Evolutionary conservation across 2,797 vertebrate genomes (phyloP).

Genomic region (Hippocampus kuda): DNA sequence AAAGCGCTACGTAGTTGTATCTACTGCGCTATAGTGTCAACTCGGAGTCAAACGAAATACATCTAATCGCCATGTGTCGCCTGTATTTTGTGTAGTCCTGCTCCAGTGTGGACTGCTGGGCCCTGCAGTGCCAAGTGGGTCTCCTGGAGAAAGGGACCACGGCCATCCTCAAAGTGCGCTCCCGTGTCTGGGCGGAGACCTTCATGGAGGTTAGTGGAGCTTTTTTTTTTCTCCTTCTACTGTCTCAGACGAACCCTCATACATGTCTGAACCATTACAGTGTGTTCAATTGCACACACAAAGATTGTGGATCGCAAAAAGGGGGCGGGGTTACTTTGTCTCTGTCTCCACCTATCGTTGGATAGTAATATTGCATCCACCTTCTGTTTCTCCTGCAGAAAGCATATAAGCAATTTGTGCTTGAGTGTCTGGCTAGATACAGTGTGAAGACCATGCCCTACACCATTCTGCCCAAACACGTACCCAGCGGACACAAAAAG

Average conservation of each 20-base stretch:
- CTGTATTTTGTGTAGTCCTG: constrained; percentile 67
- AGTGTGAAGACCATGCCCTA: constrained; percentile 80
- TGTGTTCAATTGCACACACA: not conserved
- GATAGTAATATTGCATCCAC: constrained; percentile 1
- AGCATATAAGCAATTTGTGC: constrained; percentile 66
- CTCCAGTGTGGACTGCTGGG: constrained; percentile 75
- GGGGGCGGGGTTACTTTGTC: constrained; percentile 5
- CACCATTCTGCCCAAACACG: constrained; percentile 67
- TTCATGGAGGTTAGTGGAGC: constrained; percentile 70
- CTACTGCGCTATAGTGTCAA: not conserved
- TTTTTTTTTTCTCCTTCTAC: not conserved
- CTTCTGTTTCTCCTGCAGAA: constrained; percentile 50
- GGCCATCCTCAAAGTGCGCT: constrained; percentile 73
- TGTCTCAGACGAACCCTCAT: not conserved
- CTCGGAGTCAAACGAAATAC: not conserved
- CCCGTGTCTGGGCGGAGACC: constrained; percentile 77
- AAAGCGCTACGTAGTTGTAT: no score
- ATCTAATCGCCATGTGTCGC: not conserved
- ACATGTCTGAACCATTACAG: not conserved
- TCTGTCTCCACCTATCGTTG: constrained; percentile 51
- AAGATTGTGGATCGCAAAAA: no score
- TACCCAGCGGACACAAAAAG: constrained; percentile 71
- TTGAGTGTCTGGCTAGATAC: constrained; percentile 77
- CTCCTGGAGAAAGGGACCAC: constrained; percentile 74
- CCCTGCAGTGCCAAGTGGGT: constrained; percentile 73